Conservation (phyloP, 2,797 vertebrate genomes). For the Aplochiton taeniatus region DNA sequence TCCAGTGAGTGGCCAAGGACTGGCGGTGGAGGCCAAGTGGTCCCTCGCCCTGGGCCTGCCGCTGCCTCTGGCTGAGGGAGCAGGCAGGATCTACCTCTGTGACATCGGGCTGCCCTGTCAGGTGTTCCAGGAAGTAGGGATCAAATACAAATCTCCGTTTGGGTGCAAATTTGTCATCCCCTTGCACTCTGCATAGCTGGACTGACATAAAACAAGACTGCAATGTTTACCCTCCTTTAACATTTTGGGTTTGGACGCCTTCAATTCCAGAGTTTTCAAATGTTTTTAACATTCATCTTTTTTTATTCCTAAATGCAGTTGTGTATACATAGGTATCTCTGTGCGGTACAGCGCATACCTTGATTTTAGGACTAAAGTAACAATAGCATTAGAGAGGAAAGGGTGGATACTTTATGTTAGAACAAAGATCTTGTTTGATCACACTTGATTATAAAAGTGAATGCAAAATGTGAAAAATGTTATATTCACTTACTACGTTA, state of each 20-base stretch:
- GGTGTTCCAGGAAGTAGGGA: constrained; percentile 95
- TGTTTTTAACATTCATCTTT: constrained; percentile 33
- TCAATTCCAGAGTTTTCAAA: constrained; percentile 41
- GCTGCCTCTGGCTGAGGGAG: constrained; percentile 85
- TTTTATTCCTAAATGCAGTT: constrained; percentile 28
- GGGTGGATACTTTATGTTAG: no score
- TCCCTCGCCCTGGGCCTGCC: constrained; percentile 93
- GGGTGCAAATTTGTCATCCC: constrained; percentile 99
- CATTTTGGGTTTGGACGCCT: constrained; percentile 52
- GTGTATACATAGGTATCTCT: constrained; percentile 30
- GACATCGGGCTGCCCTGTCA: constrained; percentile 95
- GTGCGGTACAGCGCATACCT: constrained; percentile 21
- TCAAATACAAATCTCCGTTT: constrained; percentile 95
- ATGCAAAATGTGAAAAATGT: no score
- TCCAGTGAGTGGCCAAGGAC: constrained; percentile 84
- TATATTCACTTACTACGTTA: no score
- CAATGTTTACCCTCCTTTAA: constrained; percentile 36
- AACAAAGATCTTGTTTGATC: no score
- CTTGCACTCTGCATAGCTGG: constrained; percentile 85
- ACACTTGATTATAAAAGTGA: no score
- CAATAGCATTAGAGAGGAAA: no score
- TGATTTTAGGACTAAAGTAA: constrained; percentile 11
- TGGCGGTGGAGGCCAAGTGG: constrained; percentile 95
- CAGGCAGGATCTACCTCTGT: constrained; percentile 91
- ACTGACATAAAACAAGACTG: constrained; percentile 8